Percentiles rank a stretch among this genome's conserved stretches.
Conservation (phyloP, 2,113 vertebrate species). For the Solea senegalensis region DNA sequence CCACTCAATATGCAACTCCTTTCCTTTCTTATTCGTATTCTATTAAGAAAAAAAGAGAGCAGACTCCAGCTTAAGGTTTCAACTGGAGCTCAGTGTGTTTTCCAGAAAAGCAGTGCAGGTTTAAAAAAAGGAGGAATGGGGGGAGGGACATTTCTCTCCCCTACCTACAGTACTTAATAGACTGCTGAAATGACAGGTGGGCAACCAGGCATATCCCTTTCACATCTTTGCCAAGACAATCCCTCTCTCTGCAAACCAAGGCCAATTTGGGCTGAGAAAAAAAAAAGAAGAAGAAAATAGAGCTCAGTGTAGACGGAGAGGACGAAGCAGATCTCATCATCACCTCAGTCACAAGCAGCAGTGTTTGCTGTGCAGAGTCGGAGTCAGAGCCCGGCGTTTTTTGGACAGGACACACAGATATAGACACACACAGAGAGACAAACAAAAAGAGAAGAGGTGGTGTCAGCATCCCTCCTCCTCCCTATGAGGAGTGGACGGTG, state of each 20-base stretch:
- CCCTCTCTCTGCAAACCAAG: constrained; percentile 59
- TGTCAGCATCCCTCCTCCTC: constrained; percentile 50
- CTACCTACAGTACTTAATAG: constrained; percentile 55
- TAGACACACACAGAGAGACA: constrained; percentile 21
- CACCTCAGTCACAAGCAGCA: constrained; percentile 37
- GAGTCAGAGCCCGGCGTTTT: constrained; percentile 16
- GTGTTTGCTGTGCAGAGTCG: constrained; percentile 33
- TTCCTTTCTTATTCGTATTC: constrained; percentile 4
- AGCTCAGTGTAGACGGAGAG: constrained; percentile 40
- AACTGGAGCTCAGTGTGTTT: constrained; percentile 31
- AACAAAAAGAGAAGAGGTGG: constrained; percentile 17
- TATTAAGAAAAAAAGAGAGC: constrained; percentile 33
- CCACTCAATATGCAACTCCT: no score
- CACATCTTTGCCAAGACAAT: constrained; percentile 74
- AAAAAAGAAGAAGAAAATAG: constrained; percentile 5
- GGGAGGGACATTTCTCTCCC: constrained; percentile 27
- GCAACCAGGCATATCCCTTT: constrained; percentile 68
- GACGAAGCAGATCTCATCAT: constrained; percentile 56
- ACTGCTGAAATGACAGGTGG: constrained; percentile 67
- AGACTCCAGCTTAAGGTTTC: constrained; percentile 24
- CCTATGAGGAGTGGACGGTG: constrained; percentile 66
- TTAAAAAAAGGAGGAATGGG: background rate
- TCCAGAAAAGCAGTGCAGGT: constrained; percentile 16
- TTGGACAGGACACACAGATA: constrained; percentile 19
- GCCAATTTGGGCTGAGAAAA: constrained; percentile 58